Evolutionary conservation across 2,797 vertebrate species (phyloP), one percentile per base, ranked within the genome.

Genomic region (Pangasius macronema): DNA sequence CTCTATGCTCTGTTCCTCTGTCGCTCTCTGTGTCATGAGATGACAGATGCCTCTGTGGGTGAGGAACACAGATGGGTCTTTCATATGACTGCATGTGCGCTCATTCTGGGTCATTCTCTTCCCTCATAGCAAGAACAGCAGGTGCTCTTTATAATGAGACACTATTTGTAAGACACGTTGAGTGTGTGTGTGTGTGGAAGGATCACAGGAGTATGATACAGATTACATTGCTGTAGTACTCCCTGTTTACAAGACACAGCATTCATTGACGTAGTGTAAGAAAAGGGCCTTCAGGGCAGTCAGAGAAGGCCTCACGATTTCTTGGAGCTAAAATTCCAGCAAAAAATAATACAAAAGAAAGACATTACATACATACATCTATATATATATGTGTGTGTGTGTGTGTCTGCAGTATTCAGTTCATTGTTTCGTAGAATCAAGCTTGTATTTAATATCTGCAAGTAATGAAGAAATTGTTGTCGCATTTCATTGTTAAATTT

Each of bases 141-240:
- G 85, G 75, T 57, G 82, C 82, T 85, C 82, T 86, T 89, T 86
- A 86, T 89, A 86, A 89, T 84, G 82, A 89, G 85, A 84, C 75
- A 87, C 82, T 73, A 73, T 84, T 80, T 86, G 53, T 72, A 77
- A 89, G 82, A 82, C 85, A 80, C 39, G 27, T 84, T 72, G 75
- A 42, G 68, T 59, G 49, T 20, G 18, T 20, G 49, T 55, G 20
- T 22, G 61, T 81, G 80, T 65, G 9, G 82, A 84, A 57, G 42
- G 82, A 63, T 86, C 85, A 85, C 51, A 57, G 67, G 75, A 87
- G 70, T 85, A 67, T n/a, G 73, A 61, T 79, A 70, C 49, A 75
- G 75, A 55, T 77, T 72, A 46, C 51, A 7, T 27, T 65, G 20
- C 75, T 61, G 51, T 65, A 72, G 72, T 24, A 73, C 63, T 72